Percentiles rank a stretch among this genome's conserved stretches.
phyloP scores from a whole-genome alignment of 2,113 vertebrate species.

The Alexandromys fortis region DNA sequence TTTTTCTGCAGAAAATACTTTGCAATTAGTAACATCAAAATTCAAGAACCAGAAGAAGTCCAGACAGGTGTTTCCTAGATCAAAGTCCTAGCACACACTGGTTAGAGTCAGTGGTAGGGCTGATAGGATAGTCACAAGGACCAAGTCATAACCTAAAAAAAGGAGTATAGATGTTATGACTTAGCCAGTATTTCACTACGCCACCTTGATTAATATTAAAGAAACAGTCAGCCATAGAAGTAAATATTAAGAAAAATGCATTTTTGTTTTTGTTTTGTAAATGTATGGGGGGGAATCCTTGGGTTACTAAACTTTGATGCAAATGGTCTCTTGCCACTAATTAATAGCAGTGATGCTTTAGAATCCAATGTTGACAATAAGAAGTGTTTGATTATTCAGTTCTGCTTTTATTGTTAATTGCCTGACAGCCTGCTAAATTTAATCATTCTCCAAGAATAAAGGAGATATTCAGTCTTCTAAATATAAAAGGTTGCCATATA shows the following conservation, averaged over 20 bases:
- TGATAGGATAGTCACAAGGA: not conserved
- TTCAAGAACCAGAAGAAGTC: conserved; percentile 34
- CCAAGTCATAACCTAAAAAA: not conserved
- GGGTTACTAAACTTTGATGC: not conserved
- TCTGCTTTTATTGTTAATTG: conserved; percentile 41
- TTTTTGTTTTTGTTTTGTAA: not conserved
- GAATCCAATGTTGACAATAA: conserved; percentile 39
- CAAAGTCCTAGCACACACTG: conserved; percentile 12
- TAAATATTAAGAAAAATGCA: not conserved
- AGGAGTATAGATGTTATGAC: not conserved
- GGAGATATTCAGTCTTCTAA: conserved; percentile 15
- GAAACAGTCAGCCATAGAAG: not conserved
- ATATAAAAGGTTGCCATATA: conserved; percentile 6
- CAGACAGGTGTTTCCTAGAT: not conserved
- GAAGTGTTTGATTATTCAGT: conserved; percentile 39
- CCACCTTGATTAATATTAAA: not conserved
- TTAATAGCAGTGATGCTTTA: conserved; percentile 6
- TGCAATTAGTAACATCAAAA: not conserved
- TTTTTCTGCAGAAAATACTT: not conserved
- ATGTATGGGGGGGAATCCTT: not conserved
- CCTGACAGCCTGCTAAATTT: not conserved
- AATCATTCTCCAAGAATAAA: conserved; percentile 12
- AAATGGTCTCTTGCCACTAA: conserved; percentile 14
- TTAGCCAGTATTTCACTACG: not conserved
- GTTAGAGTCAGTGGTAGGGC: not conserved